Conservation (phyloP, 1,140 invertebrate genomes). For the Marisa cornuarietis region DNA sequence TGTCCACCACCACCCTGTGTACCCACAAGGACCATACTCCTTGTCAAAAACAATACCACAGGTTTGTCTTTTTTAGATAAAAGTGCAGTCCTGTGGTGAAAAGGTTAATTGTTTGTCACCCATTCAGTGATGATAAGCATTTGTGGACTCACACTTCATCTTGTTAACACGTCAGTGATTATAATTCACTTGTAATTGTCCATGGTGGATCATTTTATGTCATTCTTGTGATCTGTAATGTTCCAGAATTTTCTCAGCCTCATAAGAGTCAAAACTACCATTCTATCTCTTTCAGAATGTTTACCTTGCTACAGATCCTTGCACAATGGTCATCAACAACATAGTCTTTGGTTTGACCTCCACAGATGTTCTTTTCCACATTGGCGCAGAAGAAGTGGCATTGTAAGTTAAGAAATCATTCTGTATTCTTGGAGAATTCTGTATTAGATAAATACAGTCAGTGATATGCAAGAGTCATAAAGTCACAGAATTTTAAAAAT, state of each 20-base stretch:
- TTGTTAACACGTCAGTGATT: too few relatives aligned
- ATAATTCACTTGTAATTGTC: too few relatives aligned
- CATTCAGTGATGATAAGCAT: neutral
- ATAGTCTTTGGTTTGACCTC: constrained; percentile 81
- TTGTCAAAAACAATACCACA: constrained; percentile 18
- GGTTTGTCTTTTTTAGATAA: constrained; percentile 16
- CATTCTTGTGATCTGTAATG: too few relatives aligned
- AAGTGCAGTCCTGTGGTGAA: neutral
- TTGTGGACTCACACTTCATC: neutral
- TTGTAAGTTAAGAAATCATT: constrained; percentile 69
- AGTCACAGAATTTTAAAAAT: too few relatives aligned
- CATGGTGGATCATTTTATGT: too few relatives aligned
- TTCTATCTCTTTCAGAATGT: neutral
- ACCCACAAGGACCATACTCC: constrained; percentile 78
- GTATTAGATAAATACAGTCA: neutral
- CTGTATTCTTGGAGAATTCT: neutral
- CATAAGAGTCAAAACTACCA: too few relatives aligned
- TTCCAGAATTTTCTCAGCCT: too few relatives aligned
- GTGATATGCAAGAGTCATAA: too few relatives aligned
- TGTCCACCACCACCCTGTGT: constrained; percentile 79
- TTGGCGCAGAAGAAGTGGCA: constrained; percentile 81
- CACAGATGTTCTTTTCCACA: constrained; percentile 82
- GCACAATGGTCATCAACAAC: constrained; percentile 79
- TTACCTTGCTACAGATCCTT: constrained; percentile 78
- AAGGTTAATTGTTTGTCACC: neutral